Conservation (phyloP, 2,797 vertebrate species). For the Pelochelys cantorii region DNA sequence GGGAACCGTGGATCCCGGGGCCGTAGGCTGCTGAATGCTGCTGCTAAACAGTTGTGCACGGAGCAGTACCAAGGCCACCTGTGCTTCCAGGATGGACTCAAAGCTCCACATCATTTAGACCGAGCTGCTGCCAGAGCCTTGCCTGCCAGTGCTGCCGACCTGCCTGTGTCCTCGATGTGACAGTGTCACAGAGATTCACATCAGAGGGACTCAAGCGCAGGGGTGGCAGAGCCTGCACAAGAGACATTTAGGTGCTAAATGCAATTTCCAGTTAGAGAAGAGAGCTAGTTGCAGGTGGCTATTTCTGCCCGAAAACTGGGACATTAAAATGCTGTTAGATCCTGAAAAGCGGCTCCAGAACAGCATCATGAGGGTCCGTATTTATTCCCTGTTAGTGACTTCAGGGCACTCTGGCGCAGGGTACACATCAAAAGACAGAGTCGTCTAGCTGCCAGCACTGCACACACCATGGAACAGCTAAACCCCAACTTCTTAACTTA, state of each 20-base stretch:
- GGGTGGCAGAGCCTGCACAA: not conserved
- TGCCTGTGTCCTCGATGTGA: not conserved
- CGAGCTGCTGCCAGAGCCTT: slow-evolving; percentile 15
- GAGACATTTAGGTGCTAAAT: not conserved
- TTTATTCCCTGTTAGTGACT: slow-evolving; percentile 71
- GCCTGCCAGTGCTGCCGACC: not conserved
- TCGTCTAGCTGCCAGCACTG: slow-evolving; percentile 72
- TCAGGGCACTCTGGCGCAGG: slow-evolving; percentile 65
- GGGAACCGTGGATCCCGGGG: not conserved
- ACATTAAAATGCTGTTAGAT: slow-evolving; percentile 27
- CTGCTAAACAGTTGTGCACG: accelerated
- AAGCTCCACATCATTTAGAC: not conserved
- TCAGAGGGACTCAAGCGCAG: not conserved
- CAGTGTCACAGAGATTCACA: not conserved
- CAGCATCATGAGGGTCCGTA: slow-evolving; percentile 59
- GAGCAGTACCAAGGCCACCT: accelerated
- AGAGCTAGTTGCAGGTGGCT: not conserved
- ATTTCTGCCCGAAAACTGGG: slow-evolving; percentile 51
- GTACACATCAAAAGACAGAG: slow-evolving; percentile 75
- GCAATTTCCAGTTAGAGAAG: not conserved
- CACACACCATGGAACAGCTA: slow-evolving; percentile 56
- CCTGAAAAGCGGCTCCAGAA: slow-evolving; percentile 49
- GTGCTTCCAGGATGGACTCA: not conserved
- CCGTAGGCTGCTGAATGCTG: not conserved
- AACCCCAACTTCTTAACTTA: slow-evolving; percentile 67